Evolutionary conservation across 1,140 invertebrate species (phyloP).

Genomic region (Colletes gigas): DNA sequence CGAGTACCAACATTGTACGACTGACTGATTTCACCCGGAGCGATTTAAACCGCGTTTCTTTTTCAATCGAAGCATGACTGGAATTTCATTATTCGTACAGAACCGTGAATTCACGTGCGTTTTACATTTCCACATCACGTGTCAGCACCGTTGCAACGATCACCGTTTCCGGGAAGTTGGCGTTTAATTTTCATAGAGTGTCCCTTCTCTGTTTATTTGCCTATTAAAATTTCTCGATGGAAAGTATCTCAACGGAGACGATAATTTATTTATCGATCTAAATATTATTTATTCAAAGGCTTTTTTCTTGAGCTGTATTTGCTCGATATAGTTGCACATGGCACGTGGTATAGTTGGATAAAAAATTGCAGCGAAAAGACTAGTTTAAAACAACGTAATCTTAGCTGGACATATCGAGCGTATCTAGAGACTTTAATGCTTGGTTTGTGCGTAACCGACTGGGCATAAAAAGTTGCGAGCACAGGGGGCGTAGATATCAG

Average conservation of each 20-base stretch:
- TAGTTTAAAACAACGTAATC: background rate
- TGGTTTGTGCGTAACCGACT: background rate
- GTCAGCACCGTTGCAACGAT: background rate
- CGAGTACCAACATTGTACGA: background rate
- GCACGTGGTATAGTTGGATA: background rate
- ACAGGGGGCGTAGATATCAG: constrained; percentile 19
- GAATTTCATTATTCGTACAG: constrained; percentile 3
- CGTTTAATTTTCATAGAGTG: background rate
- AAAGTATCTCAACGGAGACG: too few species aligned
- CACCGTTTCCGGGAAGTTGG: background rate
- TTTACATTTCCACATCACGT: background rate
- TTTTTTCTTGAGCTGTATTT: too few species aligned
- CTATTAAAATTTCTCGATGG: too few species aligned
- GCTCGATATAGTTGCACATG: background rate
- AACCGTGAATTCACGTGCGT: background rate
- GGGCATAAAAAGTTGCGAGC: constrained; percentile 4
- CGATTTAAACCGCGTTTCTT: constrained; percentile 32
- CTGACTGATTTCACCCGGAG: constrained; percentile 23
- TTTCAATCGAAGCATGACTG: constrained; percentile 33
- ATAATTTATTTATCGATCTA: too few species aligned
- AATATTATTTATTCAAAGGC: too few species aligned
- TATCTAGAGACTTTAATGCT: constrained; percentile 28
- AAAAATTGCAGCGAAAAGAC: background rate
- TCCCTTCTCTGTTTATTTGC: too few species aligned
- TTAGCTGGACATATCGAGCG: background rate